These are phyloP conservation scores for Gambelia wislizenii DNA, from an alignment of 2,797 vertebrate genomes.

Conservation along the genomic window DNA sequence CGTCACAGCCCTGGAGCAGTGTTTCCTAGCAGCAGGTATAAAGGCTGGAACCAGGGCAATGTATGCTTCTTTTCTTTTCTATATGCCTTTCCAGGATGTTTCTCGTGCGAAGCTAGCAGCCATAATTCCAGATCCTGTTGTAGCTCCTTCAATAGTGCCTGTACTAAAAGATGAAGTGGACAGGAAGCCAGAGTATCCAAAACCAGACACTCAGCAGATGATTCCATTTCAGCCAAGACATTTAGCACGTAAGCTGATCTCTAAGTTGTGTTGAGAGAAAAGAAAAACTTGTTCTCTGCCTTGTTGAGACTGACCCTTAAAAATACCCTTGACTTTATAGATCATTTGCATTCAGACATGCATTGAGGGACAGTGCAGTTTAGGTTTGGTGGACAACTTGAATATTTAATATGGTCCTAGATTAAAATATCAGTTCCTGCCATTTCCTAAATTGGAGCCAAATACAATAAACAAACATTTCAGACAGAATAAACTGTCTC, in stretches of 20 bases:
- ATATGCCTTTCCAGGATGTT: conserved; percentile 86
- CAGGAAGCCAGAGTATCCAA: conserved; percentile 97
- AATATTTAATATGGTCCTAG: background rate
- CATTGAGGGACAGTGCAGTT: background rate
- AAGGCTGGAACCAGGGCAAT: background rate
- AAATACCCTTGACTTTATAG: background rate
- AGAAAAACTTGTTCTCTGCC: background rate
- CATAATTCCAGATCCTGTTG: conserved; percentile 93
- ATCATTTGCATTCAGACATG: background rate
- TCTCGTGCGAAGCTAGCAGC: conserved; percentile 95
- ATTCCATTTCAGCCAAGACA: conserved; percentile 98
- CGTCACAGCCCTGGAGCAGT: too few relatives aligned
- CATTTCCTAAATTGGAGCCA: background rate
- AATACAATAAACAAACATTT: conserved; percentile 3
- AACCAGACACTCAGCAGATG: conserved; percentile 98
- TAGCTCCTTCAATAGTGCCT: conserved; percentile 89
- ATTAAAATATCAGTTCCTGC: background rate
- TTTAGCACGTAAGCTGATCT: conserved; percentile 88
- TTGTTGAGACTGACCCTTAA: background rate
- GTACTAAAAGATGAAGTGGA: conserved; percentile 94
- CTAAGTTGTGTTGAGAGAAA: background rate
- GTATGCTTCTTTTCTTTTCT: conserved; percentile 4
- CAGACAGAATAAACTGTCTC: background rate
- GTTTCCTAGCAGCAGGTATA: too few relatives aligned
- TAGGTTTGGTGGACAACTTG: background rate